Conservation (phyloP, 2,113 vertebrate genomes). For the Colistium nudipinnis region DNA sequence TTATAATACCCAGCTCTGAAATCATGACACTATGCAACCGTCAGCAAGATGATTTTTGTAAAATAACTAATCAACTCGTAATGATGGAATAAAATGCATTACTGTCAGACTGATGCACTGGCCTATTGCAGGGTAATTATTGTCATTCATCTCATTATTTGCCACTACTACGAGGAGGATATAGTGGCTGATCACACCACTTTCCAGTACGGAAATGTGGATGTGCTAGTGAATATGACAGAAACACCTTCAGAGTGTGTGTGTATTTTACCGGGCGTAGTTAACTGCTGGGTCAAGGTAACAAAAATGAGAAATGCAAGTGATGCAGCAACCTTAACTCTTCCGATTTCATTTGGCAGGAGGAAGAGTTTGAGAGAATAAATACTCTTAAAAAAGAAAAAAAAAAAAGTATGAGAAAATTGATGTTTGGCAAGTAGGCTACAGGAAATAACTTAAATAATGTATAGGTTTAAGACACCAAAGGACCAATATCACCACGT, state of each 20-base stretch:
- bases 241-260: conserved; percentile 1
- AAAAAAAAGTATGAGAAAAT: conserved; percentile 3
- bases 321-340: neutral
- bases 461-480: conserved; percentile 19
- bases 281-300: neutral
- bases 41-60: neutral
- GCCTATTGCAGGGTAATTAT: neutral
- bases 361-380: neutral
- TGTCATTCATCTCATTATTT: neutral
- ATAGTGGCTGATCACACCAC: neutral
- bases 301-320: conserved; percentile 9
- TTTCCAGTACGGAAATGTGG: neutral
- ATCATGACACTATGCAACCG: neutral
- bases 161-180: neutral
- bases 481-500: conserved; percentile 35
- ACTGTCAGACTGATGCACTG: neutral
- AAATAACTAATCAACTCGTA: neutral
- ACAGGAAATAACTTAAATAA: conserved; percentile 17
- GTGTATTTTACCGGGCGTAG: neutral
- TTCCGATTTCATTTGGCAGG: neutral
- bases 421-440: neutral
- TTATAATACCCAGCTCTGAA: neutral
- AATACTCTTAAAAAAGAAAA: neutral
- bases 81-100: neutral
- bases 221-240: neutral